Conservation (phyloP, 2,888 invertebrate genomes). For the Parascotia fuliginaria region DNA sequence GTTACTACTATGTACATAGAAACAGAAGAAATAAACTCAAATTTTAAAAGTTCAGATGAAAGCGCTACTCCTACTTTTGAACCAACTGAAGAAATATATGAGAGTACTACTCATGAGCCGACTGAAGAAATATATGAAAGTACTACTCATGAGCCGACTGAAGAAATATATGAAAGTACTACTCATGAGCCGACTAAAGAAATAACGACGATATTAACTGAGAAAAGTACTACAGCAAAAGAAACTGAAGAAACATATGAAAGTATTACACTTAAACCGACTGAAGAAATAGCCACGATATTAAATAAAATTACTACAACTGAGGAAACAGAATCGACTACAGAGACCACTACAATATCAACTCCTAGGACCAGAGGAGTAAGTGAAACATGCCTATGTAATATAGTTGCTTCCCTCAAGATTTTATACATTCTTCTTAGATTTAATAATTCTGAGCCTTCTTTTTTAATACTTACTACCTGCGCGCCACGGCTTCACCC, state of each 20-base stretch:
- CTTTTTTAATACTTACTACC: neutral
- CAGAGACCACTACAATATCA: constrained; percentile 6
- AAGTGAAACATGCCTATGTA: constrained; percentile 24
- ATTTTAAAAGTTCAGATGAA: too few species aligned
- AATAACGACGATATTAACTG: neutral
- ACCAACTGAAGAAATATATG: too few species aligned
- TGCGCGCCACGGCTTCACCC: too few species aligned
- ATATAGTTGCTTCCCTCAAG: neutral
- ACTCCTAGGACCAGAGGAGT: constrained; percentile 52
- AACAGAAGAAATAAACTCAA: too few species aligned
- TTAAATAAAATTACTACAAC: neutral
- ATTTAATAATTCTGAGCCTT: neutral
- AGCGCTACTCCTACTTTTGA: too few species aligned
- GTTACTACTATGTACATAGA: too few species aligned
- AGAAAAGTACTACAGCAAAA: neutral
- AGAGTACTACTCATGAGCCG: too few species aligned
- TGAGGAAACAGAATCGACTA: neutral
- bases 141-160: too few species aligned
- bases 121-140: too few species aligned
- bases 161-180: too few species aligned
- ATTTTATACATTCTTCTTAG: neutral
- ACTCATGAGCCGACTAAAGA: too few species aligned
- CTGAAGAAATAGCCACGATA: neutral
- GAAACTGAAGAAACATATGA: neutral
- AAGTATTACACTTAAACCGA: neutral